Evolutionary conservation across 2,797 vertebrate species (phyloP), one percentile per base, ranked within the genome.

Genomic region (Tangara arthus): DNA sequence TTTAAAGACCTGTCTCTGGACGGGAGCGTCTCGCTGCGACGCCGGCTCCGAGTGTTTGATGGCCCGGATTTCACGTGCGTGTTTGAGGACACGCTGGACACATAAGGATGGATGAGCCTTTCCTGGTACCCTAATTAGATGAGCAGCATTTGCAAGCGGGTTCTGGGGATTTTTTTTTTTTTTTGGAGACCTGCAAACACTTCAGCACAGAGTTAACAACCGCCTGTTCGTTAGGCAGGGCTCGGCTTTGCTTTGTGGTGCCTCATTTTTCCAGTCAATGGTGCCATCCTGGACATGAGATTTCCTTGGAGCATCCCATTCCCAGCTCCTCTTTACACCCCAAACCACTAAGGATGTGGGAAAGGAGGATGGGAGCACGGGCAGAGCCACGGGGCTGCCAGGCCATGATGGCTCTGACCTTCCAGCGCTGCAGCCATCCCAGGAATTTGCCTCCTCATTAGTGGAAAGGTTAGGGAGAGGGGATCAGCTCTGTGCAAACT

Each of bases 1-100:
- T 95, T 96, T 94, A 95, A 79, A 41, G 92, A 96, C 92, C 92
- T 96, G 95, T 94, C 95, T 96, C 27, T 2, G 47, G 83, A 32
- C 7, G 0, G 87, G 87, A 95, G 94, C 68, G 15, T 64, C 84
- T 87, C 8, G 79, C 95, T 79, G 94, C 12, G 71, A 66, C 2
- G 12, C 24, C 6, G 30, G 72, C 78, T n/a, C 91, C 12, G 4
- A 46, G 80, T 66, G 90, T 55, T 91, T 82, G 94, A 93, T 90
- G 80, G 80, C 56, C 59, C 1, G 2, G 59, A 41, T 84, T 93
- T 86, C 92, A 92, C 66, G 20, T 82, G 88, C 0, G 0, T 23
- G 5, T 89, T 42, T 28, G 86, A 87, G 90, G 80, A 89, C 77
- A n/a, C 7, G 2, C 66, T 1, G 41, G 85, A 72, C 86, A 44